Evolutionary conservation across 2,888 invertebrate species (phyloP).

Genomic region (Saturnia pavonia): DNA sequence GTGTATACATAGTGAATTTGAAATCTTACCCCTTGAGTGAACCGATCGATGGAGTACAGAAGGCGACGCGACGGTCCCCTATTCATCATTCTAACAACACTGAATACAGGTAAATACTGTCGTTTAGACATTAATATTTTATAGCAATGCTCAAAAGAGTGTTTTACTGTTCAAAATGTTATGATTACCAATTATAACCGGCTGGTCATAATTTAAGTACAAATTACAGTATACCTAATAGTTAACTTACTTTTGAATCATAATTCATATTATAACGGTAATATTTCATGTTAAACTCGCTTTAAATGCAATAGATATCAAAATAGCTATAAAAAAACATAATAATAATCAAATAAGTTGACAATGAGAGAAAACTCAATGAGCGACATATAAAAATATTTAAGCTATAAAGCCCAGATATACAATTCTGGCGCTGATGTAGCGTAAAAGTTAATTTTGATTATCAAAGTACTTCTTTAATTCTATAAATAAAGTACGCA

Average conservation of each 20-base stretch:
- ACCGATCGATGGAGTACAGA: conserved; percentile 55
- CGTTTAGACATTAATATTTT: neutral
- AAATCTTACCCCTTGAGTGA: conserved; percentile 13
- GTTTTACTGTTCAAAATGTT: neutral
- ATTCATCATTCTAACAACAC: conserved; percentile 55
- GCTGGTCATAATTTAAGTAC: neutral
- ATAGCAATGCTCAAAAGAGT: neutral
- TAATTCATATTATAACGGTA: no score
- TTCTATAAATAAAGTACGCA: neutral
- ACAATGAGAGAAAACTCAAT: no score
- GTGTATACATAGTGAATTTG: conserved; percentile 5
- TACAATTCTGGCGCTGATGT: no score
- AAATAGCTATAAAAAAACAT: no score
- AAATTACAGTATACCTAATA: neutral
- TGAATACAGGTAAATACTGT: neutral
- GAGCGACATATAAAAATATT: no score
- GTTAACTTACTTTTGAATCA: no score
- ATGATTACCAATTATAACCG: neutral
- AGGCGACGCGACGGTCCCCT: conserved; percentile 43
- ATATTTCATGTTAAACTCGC: no score
- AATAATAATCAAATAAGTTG: no score
- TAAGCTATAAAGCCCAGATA: no score
- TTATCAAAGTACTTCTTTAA: no score
- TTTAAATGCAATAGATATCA: no score
- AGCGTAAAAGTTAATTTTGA: no score